Evolutionary conservation across 1,140 invertebrate genomes (phyloP).

Genomic region (Saccostrea cuccullata): DNA sequence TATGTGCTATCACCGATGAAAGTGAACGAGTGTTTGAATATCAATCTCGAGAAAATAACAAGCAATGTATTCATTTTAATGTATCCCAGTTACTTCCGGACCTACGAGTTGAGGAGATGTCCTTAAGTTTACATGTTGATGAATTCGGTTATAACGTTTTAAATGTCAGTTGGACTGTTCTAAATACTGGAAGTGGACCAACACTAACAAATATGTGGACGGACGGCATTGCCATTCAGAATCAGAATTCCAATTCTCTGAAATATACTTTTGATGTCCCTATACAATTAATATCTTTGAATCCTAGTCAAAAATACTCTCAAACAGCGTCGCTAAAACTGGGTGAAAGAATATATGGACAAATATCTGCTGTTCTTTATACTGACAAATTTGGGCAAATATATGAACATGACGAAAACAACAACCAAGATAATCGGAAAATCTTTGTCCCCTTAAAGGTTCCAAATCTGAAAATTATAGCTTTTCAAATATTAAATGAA

Average conservation of each 20-base stretch:
- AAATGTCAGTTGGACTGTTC: not conserved
- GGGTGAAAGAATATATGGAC: not conserved
- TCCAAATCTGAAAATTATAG: not conserved
- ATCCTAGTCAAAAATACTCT: not conserved
- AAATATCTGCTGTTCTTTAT: not conserved
- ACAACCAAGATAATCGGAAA: not conserved
- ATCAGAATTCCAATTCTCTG: not conserved
- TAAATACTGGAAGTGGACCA: not conserved
- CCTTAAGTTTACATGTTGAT: not conserved
- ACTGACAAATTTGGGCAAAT: not conserved
- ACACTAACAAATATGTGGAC: not conserved
- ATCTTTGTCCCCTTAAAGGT: not conserved
- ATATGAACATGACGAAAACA: not conserved
- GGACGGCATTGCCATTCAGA: not conserved
- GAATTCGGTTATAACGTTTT: not conserved
- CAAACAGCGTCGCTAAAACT: not conserved
- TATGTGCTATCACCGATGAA: not conserved
- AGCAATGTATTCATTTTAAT: not conserved
- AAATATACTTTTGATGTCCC: not conserved
- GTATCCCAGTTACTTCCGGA: not conserved
- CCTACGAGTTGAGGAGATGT: not conserved
- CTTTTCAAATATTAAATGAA: not conserved
- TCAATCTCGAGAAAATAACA: not conserved
- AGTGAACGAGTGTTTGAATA: not conserved
- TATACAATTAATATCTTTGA: not conserved